phyloP scores from a whole-genome alignment of 2,888 invertebrate genomes.

The Ennomos quercinarius region DNA sequence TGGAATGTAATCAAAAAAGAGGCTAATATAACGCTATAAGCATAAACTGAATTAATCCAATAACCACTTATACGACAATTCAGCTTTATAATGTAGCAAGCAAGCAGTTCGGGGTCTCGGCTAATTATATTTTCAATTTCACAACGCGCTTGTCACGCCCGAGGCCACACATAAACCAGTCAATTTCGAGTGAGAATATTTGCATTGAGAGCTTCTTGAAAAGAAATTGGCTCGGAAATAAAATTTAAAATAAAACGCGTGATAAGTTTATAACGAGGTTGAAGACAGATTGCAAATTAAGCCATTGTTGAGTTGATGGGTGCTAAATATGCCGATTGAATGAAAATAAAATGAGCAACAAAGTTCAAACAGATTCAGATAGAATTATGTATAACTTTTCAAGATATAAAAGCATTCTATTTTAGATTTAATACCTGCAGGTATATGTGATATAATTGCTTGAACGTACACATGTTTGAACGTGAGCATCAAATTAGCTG shows the following conservation, averaged over 20 bases:
- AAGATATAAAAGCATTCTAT: too few relatives aligned
- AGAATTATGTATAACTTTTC: background rate
- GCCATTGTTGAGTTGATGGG: slow-evolving; percentile 16
- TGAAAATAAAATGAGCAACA: slow-evolving; percentile 15
- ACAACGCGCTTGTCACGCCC: slow-evolving; percentile 61
- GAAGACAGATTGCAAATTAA: slow-evolving; percentile 27
- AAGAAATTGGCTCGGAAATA: slow-evolving; percentile 41
- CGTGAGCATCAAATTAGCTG: slow-evolving; percentile 6
- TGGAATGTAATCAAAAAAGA: slow-evolving; percentile 13
- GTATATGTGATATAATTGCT: too few relatives aligned
- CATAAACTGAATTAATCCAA: slow-evolving; percentile 52
- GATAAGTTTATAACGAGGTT: slow-evolving; percentile 34
- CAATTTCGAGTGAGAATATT: slow-evolving; percentile 55
- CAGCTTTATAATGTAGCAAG: slow-evolving; percentile 66
- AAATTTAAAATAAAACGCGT: slow-evolving; percentile 35
- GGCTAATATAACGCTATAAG: slow-evolving; percentile 12
- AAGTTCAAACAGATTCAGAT: slow-evolving; percentile 1
- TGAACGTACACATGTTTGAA: too few relatives aligned
- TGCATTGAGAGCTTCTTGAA: slow-evolving; percentile 44
- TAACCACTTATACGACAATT: slow-evolving; percentile 67
- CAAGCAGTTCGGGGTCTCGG: slow-evolving; percentile 63
- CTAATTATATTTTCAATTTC: slow-evolving; percentile 80
- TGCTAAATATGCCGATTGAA: slow-evolving; percentile 19
- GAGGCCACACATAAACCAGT: slow-evolving; percentile 50
- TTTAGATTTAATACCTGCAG: too few relatives aligned